Evolutionary conservation across 1,140 invertebrate genomes (phyloP).

Genomic region (Drosophila sproati): DNA sequence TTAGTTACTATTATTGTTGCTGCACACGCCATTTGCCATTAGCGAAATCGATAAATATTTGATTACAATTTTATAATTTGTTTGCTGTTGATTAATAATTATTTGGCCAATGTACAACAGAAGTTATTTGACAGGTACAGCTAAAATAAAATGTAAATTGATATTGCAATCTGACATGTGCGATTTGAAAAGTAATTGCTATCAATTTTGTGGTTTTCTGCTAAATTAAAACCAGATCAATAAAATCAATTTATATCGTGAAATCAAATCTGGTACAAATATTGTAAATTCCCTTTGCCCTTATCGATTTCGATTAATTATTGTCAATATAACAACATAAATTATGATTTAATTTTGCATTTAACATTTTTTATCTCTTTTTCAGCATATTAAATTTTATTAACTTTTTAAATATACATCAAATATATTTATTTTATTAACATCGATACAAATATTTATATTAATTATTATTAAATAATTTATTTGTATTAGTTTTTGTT

Average conservation of each 20-base stretch:
- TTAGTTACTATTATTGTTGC: constrained; percentile 21
- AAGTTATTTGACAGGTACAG: constrained; percentile 48
- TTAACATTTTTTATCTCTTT: background rate
- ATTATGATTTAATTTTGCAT: background rate
- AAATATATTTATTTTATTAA: no score
- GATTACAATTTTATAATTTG: constrained; percentile 53
- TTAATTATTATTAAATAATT: no score
- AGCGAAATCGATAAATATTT: constrained; percentile 76
- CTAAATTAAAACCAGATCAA: background rate
- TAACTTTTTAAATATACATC: background rate
- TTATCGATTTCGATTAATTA: background rate
- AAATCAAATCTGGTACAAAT: background rate
- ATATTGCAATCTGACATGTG: constrained; percentile 8
- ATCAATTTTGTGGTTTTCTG: background rate
- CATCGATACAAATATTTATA: no score
- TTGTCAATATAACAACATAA: background rate
- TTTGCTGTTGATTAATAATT: constrained; percentile 71
- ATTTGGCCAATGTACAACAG: constrained; percentile 59
- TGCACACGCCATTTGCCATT: constrained; percentile 51
- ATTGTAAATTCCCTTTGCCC: background rate
- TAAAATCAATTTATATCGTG: background rate
- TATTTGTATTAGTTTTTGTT: no score
- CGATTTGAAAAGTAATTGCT: constrained; percentile 3
- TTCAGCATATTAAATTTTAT: background rate
- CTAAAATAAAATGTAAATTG: constrained; percentile 4